phyloP scores from a whole-genome alignment of 1,140 invertebrate species.

The Penaeus indicus region DNA sequence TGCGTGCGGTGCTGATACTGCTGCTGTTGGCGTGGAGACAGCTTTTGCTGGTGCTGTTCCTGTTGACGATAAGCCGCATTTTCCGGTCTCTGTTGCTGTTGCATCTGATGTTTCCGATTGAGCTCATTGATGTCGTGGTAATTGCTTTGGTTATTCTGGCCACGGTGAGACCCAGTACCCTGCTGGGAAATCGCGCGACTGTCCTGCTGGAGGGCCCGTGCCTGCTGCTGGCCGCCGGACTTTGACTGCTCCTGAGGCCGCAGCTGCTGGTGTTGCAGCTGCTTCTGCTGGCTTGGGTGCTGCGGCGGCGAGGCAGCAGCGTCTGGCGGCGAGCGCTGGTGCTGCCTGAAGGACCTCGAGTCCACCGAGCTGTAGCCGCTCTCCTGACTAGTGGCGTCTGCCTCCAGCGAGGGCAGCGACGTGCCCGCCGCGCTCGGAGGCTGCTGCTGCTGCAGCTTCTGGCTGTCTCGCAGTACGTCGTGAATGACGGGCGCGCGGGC shows the following conservation, averaged over 20 bases:
- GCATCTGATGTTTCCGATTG: too few species aligned
- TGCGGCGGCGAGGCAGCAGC: too few species aligned
- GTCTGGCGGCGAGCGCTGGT: neutral
- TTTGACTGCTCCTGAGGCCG: too few species aligned
- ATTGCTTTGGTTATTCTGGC: too few species aligned
- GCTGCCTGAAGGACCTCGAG: slow-evolving; percentile 42
- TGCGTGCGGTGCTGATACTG: neutral
- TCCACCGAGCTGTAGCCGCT: slow-evolving; percentile 64
- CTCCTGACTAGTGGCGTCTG: slow-evolving; percentile 62
- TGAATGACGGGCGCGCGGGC: slow-evolving; percentile 63
- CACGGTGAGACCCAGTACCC: too few species aligned
- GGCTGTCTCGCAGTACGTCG: slow-evolving; percentile 53
- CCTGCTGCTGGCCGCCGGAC: too few species aligned
- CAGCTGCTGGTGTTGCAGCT: too few species aligned
- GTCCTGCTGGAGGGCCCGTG: too few species aligned
- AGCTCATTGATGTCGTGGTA: too few species aligned
- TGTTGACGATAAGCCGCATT: neutral
- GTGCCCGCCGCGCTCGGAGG: neutral
- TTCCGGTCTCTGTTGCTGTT: slow-evolving; percentile 8
- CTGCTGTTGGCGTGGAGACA: neutral
- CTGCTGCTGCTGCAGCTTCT: slow-evolving; percentile 18
- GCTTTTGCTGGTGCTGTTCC: neutral
- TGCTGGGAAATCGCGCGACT: too few species aligned
- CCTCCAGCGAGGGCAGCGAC: slow-evolving; percentile 21
- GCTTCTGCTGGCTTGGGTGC: too few species aligned